Evolutionary conservation across 2,888 invertebrate species (phyloP).

Genomic region (Noctua janthina): DNA sequence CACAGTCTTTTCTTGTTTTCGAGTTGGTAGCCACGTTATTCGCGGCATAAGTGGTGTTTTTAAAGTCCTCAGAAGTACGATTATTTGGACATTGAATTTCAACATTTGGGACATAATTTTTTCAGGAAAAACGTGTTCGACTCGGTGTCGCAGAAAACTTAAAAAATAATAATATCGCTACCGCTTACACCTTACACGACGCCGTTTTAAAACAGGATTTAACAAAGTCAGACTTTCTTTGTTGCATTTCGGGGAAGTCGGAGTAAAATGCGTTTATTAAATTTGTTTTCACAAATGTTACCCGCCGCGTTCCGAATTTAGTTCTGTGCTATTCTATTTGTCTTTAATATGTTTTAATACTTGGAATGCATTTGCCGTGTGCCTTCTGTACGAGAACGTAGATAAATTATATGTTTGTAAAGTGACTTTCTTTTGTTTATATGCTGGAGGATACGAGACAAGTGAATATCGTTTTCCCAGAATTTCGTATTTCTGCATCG

Average conservation of each 20-base stretch:
- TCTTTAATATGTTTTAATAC: constrained; percentile 1
- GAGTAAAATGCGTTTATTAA: constrained; percentile 68
- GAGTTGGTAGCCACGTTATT: neutral
- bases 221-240: constrained; percentile 65
- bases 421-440: too few species aligned
- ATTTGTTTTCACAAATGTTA: constrained; percentile 66
- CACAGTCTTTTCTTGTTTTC: neutral
- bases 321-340: constrained; percentile 16
- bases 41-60: neutral
- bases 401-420: neutral
- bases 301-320: constrained; percentile 37
- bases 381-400: neutral
- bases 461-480: too few species aligned
- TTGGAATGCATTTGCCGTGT: neutral
- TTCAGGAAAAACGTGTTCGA: neutral
- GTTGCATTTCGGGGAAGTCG: constrained; percentile 63
- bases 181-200: constrained; percentile 27
- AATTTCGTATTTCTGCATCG: too few species aligned
- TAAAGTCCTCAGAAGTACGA: too few species aligned
- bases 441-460: too few species aligned
- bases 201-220: constrained; percentile 56
- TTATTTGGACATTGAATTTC: too few species aligned
- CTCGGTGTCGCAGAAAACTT: neutral
- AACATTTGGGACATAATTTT: neutral
- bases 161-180: constrained; percentile 18